phyloP scores from a whole-genome alignment of 2,888 invertebrate genomes.

The Lymantria dispar region DNA sequence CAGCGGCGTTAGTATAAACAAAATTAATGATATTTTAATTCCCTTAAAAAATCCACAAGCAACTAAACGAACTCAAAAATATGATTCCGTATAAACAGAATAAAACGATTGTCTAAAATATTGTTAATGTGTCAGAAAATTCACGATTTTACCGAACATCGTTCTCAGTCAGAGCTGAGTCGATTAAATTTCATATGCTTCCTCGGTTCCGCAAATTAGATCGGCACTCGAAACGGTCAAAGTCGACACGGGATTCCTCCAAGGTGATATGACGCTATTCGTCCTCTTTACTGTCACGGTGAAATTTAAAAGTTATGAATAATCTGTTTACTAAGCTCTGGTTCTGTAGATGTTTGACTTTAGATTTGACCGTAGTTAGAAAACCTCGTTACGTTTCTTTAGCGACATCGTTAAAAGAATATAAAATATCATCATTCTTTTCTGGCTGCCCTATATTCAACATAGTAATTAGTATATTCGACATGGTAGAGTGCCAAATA shows the following conservation, averaged over 20 bases:
- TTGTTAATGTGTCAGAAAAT: conserved; percentile 35
- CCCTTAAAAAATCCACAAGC: too few relatives aligned
- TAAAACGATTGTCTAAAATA: neutral
- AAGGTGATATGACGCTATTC: conserved; percentile 51
- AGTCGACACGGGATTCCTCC: conserved; percentile 71
- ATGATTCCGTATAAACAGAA: too few relatives aligned
- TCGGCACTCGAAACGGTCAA: conserved; percentile 78
- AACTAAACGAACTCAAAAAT: too few relatives aligned
- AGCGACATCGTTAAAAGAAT: neutral
- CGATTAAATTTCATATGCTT: conserved; percentile 78
- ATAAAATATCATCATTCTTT: too few relatives aligned
- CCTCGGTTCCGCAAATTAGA: conserved; percentile 78
- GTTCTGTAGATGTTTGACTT: conserved; percentile 41
- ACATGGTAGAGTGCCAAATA: too few relatives aligned
- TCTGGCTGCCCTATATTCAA: too few relatives aligned
- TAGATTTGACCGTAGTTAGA: neutral
- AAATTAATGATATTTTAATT: too few relatives aligned
- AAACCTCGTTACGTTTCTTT: too few relatives aligned
- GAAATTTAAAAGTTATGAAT: conserved; percentile 55
- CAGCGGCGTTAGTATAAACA: too few relatives aligned
- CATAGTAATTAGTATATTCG: too few relatives aligned
- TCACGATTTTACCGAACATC: conserved; percentile 22
- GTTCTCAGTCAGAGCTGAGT: conserved; percentile 37
- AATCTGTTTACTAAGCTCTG: conserved; percentile 17
- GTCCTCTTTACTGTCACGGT: conserved; percentile 55